Evolutionary conservation across 2,888 invertebrate species (phyloP).

Genomic region (Chouioia cunea): DNA sequence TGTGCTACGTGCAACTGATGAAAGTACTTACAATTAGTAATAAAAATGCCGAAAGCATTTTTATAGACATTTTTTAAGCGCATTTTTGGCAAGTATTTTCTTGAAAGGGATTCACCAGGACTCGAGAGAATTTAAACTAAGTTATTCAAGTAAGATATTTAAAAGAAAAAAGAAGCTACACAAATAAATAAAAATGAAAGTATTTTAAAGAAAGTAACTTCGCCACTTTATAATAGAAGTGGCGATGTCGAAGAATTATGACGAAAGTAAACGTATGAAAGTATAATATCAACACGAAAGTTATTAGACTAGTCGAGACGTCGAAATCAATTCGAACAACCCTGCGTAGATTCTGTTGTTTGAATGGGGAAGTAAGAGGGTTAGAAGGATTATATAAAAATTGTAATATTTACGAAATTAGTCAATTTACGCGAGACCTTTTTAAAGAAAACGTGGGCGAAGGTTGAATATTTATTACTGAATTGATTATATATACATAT

Average conservation of each 20-base stretch:
- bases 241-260: constrained; percentile 13
- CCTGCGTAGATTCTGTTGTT: constrained; percentile 52
- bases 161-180: constrained; percentile 22
- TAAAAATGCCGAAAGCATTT: constrained; percentile 27
- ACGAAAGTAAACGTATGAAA: constrained; percentile 31
- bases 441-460: constrained; percentile 52
- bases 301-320: constrained; percentile 21
- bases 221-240: constrained; percentile 5
- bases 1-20: too few relatives aligned
- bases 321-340: constrained; percentile 22
- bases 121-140: constrained; percentile 36
- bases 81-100: constrained; percentile 27
- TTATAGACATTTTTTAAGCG: constrained; percentile 30
- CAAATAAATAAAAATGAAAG: constrained; percentile 55
- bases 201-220: constrained; percentile 58
- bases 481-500: constrained; percentile 49
- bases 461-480: constrained; percentile 49
- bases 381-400: constrained; percentile 23
- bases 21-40: neutral
- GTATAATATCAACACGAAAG: constrained; percentile 39
- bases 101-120: constrained; percentile 32
- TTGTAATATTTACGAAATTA: constrained; percentile 58
- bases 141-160: constrained; percentile 40
- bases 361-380: constrained; percentile 2
- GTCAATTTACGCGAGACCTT: constrained; percentile 67